phyloP scores from a whole-genome alignment of 2,113 vertebrate species.

The Atherinomorus stipes region DNA sequence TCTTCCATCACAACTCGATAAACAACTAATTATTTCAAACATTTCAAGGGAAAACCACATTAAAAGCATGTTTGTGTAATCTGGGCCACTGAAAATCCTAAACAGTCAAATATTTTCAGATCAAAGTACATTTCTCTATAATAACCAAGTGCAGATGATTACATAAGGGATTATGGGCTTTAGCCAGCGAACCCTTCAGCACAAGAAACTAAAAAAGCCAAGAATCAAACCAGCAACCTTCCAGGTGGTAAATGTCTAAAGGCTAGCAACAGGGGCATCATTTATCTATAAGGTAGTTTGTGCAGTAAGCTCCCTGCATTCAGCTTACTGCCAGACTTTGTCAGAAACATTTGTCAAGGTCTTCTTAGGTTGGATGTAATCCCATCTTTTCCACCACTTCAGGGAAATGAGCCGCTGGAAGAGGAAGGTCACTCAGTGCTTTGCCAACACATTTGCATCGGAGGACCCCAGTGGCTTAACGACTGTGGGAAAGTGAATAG shows the following conservation, averaged over 20 bases:
- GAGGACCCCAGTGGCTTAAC: constrained; percentile 31
- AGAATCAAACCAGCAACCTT: neutral
- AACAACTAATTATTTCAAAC: neutral
- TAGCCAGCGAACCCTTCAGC: neutral
- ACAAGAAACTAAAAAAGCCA: neutral
- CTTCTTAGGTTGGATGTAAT: constrained; percentile 53
- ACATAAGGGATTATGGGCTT: neutral
- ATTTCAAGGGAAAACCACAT: neutral
- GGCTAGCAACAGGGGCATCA: neutral
- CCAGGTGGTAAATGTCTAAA: neutral
- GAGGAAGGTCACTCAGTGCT: constrained; percentile 70
- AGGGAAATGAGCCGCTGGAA: constrained; percentile 77
- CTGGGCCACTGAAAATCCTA: neutral
- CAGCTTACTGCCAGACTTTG: constrained; percentile 32
- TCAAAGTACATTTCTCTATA: neutral
- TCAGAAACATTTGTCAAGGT: constrained; percentile 54
- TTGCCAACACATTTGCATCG: constrained; percentile 75
- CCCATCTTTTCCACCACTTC: constrained; percentile 51
- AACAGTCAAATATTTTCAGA: neutral
- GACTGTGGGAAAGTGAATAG: constrained; percentile 35
- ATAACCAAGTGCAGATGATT: neutral
- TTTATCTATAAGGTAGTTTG: constrained; percentile 7
- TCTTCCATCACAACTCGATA: constrained; percentile 46
- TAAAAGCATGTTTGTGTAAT: neutral
- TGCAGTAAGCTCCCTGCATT: neutral